Percentiles rank a stretch among this genome's conserved stretches.
phyloP scores from a whole-genome alignment of 2,888 invertebrate genomes.

The Dryadula phaetusa region DNA sequence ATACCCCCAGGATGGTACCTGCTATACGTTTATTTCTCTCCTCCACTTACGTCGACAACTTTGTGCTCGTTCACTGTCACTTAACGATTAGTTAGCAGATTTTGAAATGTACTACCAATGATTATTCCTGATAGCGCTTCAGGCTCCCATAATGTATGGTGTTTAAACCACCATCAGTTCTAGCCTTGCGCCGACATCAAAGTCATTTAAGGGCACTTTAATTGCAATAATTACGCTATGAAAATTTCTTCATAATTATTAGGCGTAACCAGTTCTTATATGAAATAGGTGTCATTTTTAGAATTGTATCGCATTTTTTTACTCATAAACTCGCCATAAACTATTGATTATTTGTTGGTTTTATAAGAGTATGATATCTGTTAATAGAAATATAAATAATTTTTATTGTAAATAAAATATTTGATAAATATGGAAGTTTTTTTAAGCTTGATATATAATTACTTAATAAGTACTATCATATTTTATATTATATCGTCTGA shows the following conservation, averaged over 20 bases:
- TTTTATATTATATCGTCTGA: too few species aligned
- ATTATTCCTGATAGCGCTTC: conserved; percentile 39
- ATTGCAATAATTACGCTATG: conserved; percentile 37
- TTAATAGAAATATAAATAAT: conserved; percentile 1
- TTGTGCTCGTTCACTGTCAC: conserved; percentile 32
- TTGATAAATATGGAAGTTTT: neutral
- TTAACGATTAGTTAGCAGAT: conserved; percentile 35
- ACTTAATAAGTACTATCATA: neutral
- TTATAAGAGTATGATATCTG: conserved; percentile 12
- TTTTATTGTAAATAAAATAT: neutral
- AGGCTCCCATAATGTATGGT: conserved; percentile 25
- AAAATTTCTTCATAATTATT: conserved; percentile 28
- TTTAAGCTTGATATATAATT: neutral
- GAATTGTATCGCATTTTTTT: neutral
- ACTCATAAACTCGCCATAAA: conserved; percentile 3
- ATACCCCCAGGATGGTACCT: conserved; percentile 26
- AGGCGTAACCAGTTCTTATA: conserved; percentile 13
- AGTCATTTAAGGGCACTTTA: conserved; percentile 23
- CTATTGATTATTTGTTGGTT: conserved; percentile 14
- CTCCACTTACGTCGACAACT: conserved; percentile 28
- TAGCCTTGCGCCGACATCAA: conserved; percentile 13
- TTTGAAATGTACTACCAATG: conserved; percentile 42
- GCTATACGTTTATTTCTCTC: conserved; percentile 29
- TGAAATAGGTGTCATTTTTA: conserved; percentile 12
- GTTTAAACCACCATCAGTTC: conserved; percentile 28